These are phyloP conservation scores for Meganola albula DNA, from an alignment of 2,888 invertebrate species.

Conservation along the genomic window DNA sequence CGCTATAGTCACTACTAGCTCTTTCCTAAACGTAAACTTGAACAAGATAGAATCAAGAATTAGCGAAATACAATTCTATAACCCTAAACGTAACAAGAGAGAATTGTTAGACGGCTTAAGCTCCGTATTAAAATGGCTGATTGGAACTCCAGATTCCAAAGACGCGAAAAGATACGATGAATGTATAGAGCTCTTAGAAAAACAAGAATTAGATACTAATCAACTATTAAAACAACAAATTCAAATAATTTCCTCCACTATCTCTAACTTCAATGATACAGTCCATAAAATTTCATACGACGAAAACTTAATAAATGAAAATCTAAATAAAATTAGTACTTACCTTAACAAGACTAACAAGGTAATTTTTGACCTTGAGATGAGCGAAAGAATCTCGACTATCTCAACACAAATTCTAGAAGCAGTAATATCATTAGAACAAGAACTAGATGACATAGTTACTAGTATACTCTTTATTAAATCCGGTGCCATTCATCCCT, in stretches of 20 bases:
- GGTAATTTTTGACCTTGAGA: slow-evolving; percentile 25
- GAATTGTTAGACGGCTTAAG: slow-evolving; percentile 25
- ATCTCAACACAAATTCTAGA: slow-evolving; percentile 18
- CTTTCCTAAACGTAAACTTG: neutral
- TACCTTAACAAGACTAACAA: neutral
- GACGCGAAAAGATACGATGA: neutral
- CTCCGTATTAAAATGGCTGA: slow-evolving; percentile 27
- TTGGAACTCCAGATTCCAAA: slow-evolving; percentile 30
- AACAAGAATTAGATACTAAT: neutral
- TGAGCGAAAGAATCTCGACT: slow-evolving; percentile 30
- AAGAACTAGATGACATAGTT: slow-evolving; percentile 22
- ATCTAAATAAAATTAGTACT: neutral
- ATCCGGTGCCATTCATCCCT: no score
- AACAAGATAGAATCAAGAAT: neutral
- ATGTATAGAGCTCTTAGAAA: neutral
- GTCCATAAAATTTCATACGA: neutral
- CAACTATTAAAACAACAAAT: neutral
- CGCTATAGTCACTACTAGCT: no score
- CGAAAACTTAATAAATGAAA: neutral
- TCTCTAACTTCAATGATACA: neutral
- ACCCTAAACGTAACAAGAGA: slow-evolving; percentile 18
- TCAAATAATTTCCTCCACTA: neutral
- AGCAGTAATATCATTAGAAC: slow-evolving; percentile 22
- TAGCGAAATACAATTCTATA: neutral
- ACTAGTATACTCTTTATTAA: no score